Evolutionary conservation across 2,888 invertebrate species (phyloP).

Genomic region (Drosophila lacicola): DNA sequence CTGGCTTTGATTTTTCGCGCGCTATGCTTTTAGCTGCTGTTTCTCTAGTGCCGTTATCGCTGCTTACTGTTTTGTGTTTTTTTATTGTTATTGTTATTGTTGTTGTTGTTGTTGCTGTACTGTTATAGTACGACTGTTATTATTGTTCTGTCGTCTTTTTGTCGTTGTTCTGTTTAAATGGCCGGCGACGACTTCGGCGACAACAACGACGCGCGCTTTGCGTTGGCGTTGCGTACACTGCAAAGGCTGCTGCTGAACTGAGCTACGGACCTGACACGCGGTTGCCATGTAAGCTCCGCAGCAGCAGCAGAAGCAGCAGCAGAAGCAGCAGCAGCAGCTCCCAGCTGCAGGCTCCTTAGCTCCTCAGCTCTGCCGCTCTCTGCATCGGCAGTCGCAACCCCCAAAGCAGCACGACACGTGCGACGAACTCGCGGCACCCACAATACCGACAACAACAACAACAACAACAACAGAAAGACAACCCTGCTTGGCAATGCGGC

Average conservation of each 20-base stretch:
- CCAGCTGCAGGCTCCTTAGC: constrained; percentile 30
- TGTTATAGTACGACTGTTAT: too few species aligned
- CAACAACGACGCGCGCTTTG: constrained; percentile 56
- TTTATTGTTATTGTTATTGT: constrained; percentile 3
- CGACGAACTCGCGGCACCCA: constrained; percentile 51
- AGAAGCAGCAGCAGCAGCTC: constrained; percentile 15
- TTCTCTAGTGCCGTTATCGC: constrained; percentile 26
- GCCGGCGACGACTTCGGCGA: constrained; percentile 60
- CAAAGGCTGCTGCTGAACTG: constrained; percentile 81
- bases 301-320: constrained; percentile 11
- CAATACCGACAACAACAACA: constrained; percentile 42
- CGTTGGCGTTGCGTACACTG: constrained; percentile 66
- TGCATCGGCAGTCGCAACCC: constrained; percentile 50
- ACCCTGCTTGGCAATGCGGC: constrained; percentile 52
- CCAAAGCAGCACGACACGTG: constrained; percentile 49
- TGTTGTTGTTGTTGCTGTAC: constrained; percentile 12
- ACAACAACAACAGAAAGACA: constrained; percentile 21
- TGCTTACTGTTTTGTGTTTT: constrained; percentile 20
- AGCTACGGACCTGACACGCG: constrained; percentile 48
- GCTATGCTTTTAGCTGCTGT: constrained; percentile 19
- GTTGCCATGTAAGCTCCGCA: constrained; percentile 61
- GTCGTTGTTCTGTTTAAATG: constrained; percentile 44
- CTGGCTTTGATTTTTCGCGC: constrained; percentile 41
- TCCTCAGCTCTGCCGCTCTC: constrained; percentile 18
- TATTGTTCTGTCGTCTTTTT: constrained; percentile 46